Conservation (phyloP, 1,140 invertebrate species). For the Laupala kohalensis region DNA sequence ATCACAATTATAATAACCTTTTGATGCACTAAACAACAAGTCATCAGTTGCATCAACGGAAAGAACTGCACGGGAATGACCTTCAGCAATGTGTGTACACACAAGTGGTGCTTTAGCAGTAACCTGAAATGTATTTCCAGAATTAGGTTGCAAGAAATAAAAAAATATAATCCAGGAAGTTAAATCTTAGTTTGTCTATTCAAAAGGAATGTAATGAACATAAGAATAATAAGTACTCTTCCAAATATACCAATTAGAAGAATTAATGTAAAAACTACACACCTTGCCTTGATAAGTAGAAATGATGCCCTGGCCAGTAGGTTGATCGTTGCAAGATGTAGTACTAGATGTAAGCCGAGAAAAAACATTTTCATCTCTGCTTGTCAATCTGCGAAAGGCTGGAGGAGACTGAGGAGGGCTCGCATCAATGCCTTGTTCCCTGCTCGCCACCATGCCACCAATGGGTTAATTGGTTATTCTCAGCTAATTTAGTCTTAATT, state of each 20-base stretch:
- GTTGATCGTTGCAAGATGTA: constrained; percentile 35
- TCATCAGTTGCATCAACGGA: constrained; percentile 60
- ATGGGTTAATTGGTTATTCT: constrained; percentile 8
- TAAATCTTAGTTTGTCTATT: no score
- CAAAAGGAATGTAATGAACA: no score
- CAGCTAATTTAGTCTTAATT: background rate
- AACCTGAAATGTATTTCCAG: no score
- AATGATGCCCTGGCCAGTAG: constrained; percentile 47
- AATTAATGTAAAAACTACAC: constrained; percentile 15
- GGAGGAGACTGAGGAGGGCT: constrained; percentile 53
- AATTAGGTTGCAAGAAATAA: background rate
- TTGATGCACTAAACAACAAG: constrained; percentile 61
- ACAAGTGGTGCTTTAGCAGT: constrained; percentile 46
- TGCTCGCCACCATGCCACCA: constrained; percentile 17
- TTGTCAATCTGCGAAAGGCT: constrained; percentile 40
- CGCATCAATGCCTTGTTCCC: constrained; percentile 37
- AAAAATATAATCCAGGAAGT: background rate
- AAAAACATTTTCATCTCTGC: constrained; percentile 68
- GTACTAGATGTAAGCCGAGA: constrained; percentile 56
- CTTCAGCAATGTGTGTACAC: constrained; percentile 67
- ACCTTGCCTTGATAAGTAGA: constrained; percentile 50
- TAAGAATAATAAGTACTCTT: no score
- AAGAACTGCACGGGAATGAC: constrained; percentile 70
- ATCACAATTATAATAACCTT: constrained; percentile 51
- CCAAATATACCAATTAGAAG: no score